Evolutionary conservation across 2,888 invertebrate species (phyloP).

Genomic region (Shargacucullia verbasci): DNA sequence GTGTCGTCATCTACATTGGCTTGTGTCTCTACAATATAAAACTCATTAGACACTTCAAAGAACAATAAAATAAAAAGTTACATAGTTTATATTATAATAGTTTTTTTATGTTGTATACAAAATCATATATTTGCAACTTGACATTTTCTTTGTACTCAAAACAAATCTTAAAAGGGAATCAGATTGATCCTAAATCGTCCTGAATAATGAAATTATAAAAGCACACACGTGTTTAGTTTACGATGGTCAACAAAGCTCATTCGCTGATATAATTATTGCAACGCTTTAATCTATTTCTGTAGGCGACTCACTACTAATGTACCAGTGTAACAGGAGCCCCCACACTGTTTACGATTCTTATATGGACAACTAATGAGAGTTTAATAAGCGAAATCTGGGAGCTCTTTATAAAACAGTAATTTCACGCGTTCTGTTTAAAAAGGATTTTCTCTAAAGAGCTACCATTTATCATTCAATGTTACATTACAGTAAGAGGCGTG

Average conservation of each 20-base stretch:
- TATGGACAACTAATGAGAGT: slow-evolving; percentile 61
- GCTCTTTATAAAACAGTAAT: slow-evolving; percentile 68
- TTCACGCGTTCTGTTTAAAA: slow-evolving; percentile 65
- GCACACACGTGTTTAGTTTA: slow-evolving; percentile 69
- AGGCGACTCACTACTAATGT: slow-evolving; percentile 71
- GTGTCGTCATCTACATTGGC: slow-evolving; percentile 60
- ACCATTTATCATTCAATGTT: slow-evolving; percentile 67
- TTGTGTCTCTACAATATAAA: slow-evolving; percentile 51
- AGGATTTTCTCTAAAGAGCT: slow-evolving; percentile 71
- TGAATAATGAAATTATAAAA: slow-evolving; percentile 57
- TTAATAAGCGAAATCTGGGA: slow-evolving; percentile 61
- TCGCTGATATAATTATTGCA: slow-evolving; percentile 87
- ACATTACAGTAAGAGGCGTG: slow-evolving; percentile 56
- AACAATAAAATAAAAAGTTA: slow-evolving; percentile 20
- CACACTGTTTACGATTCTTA: slow-evolving; percentile 58
- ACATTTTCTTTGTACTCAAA: slow-evolving; percentile 30
- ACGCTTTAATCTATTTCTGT: slow-evolving; percentile 83
- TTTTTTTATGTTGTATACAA: not conserved
- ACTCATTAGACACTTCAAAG: slow-evolving; percentile 22
- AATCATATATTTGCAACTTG: slow-evolving; percentile 27
- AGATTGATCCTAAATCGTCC: slow-evolving; percentile 18
- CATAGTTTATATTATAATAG: slow-evolving; percentile 56
- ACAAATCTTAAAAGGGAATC: slow-evolving; percentile 30
- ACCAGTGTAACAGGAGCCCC: slow-evolving; percentile 69
- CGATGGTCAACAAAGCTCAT: slow-evolving; percentile 79